Evolutionary conservation across 2,888 invertebrate species (phyloP).

Genomic region (Tetanocera ferruginea): DNA sequence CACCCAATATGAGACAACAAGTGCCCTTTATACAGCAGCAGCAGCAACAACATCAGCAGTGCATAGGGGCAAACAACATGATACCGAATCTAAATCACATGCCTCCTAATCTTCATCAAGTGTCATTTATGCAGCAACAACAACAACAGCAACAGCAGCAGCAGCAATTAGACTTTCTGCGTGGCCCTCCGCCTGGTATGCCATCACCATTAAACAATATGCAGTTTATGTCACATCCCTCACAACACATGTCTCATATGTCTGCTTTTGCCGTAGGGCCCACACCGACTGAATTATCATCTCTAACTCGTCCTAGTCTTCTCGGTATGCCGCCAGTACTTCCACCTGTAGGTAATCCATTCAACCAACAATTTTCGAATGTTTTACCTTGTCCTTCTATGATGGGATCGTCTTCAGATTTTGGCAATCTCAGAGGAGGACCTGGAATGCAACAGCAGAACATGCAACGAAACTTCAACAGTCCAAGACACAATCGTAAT

Average conservation of each 20-base stretch:
- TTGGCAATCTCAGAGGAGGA: background rate
- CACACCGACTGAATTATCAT: conserved; percentile 51
- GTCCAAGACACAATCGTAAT: conserved; percentile 27
- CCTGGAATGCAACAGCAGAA: conserved; percentile 3
- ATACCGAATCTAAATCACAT: conserved; percentile 42
- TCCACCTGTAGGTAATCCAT: conserved; percentile 52
- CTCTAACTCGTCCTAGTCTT: conserved; percentile 72
- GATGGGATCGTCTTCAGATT: background rate
- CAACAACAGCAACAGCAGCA: conserved; percentile 51
- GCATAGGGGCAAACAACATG: conserved; percentile 7
- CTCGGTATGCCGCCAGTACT: conserved; percentile 73
- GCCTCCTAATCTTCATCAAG: conserved; percentile 32
- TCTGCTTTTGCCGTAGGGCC: conserved; percentile 61
- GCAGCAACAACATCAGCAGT: conserved; percentile 44
- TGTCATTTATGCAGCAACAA: conserved; percentile 63
- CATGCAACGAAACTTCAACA: conserved; percentile 15
- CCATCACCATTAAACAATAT: conserved; percentile 18
- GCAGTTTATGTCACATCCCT: conserved; percentile 3
- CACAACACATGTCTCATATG: conserved; percentile 48
- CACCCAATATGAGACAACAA: conserved; percentile 32
- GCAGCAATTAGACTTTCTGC: conserved; percentile 56
- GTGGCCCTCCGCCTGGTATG: conserved; percentile 63
- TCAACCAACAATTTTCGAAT: conserved; percentile 50
- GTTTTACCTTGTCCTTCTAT: background rate
- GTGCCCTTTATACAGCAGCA: conserved; percentile 60